Evolutionary conservation across 1,140 invertebrate species (phyloP).

Genomic region (Drosophila grimshawi): DNA sequence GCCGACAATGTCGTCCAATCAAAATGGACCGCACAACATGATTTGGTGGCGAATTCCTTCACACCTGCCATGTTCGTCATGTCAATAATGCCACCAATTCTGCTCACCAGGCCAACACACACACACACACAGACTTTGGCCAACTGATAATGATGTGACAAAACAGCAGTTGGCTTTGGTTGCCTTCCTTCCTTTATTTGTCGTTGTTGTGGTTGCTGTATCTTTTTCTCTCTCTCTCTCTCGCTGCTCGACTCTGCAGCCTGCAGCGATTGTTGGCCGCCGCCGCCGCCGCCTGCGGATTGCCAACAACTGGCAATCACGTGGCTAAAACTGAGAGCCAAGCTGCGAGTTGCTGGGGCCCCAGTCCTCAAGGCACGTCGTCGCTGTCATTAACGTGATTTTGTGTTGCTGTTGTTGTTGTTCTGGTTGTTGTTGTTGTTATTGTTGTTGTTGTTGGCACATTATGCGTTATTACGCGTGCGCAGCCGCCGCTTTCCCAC

Average conservation of each 20-base stretch:
- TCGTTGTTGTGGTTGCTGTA: background rate
- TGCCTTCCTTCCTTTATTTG: background rate
- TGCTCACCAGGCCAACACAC: constrained; percentile 9
- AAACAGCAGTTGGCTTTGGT: constrained; percentile 75
- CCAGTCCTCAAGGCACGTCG: constrained; percentile 32
- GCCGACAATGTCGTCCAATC: constrained; percentile 68
- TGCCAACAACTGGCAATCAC: background rate
- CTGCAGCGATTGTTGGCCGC: constrained; percentile 9
- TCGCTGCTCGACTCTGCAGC: background rate
- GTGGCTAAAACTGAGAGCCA: background rate
- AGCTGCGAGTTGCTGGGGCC: constrained; percentile 2
- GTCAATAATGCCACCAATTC: constrained; percentile 76
- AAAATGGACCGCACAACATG: constrained; percentile 73
- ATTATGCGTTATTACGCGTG: constrained; percentile 80
- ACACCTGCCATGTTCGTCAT: constrained; percentile 80
- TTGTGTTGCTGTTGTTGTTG: constrained; percentile 42
- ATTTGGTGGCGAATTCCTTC: constrained; percentile 81
- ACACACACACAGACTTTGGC: constrained; percentile 6
- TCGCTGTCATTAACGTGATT: constrained; percentile 81
- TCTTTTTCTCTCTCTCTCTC: background rate
- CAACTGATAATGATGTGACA: constrained; percentile 83
- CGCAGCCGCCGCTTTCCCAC: constrained; percentile 47
- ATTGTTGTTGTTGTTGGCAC: constrained; percentile 46
- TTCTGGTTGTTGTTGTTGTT: constrained; percentile 43
- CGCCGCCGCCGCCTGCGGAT: background rate